Evolutionary conservation across 2,113 vertebrate species (phyloP).

Genomic region (Ailurus styani): DNA sequence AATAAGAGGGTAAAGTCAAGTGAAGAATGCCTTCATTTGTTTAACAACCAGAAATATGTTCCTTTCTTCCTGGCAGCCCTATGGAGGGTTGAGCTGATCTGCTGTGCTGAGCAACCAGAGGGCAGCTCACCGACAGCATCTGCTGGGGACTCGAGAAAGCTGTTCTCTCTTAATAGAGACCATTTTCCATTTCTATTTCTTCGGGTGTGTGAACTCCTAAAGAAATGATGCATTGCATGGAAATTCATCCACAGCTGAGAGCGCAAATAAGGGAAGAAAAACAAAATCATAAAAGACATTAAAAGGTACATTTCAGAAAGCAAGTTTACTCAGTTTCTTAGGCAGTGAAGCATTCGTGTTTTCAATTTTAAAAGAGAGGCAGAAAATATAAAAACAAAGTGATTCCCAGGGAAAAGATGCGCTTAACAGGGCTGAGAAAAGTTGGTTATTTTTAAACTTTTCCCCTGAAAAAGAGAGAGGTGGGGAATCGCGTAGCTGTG

Average conservation of each 20-base stretch:
- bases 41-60: conserved; percentile 47
- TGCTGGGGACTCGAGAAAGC: conserved; percentile 44
- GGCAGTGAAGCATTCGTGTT: conserved; percentile 53
- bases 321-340: conserved; percentile 74
- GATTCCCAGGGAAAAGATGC: conserved; percentile 68
- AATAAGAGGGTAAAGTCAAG: neutral
- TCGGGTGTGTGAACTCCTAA: conserved; percentile 47
- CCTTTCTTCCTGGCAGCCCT: neutral
- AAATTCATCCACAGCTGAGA: conserved; percentile 67
- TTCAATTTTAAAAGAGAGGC: conserved; percentile 71
- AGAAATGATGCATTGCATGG: conserved; percentile 62
- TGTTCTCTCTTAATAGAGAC: conserved; percentile 55
- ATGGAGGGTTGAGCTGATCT: conserved; percentile 37
- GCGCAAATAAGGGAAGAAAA: conserved; percentile 67
- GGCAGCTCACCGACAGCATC: conserved; percentile 12
- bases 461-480: neutral
- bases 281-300: conserved; percentile 62
- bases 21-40: conserved; percentile 46
- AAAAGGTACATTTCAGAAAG: conserved; percentile 64
- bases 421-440: conserved; percentile 35
- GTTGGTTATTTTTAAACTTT: conserved; percentile 63
- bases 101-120: conserved; percentile 24
- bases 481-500: neutral
- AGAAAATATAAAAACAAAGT: conserved; percentile 67
- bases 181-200: conserved; percentile 56